A percentile compares a stretch with the other conserved stretches of the same genome.
Conservation (phyloP, 2,797 vertebrate genomes). For the Epinephelus malabaricus region DNA sequence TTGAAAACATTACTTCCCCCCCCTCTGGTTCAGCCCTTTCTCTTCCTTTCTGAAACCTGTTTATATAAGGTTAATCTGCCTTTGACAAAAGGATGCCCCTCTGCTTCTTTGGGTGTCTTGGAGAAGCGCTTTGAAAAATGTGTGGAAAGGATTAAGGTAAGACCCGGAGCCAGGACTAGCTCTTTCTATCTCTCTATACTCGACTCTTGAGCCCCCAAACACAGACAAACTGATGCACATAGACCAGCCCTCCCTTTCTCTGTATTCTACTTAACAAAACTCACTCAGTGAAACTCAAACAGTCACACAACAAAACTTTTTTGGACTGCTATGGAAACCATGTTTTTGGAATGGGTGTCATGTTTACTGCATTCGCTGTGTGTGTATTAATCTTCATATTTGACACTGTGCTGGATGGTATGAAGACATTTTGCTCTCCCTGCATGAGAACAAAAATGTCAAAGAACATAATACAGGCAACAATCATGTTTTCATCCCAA, state of each 20-base stretch:
- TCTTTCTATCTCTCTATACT: slow-evolving; percentile 68
- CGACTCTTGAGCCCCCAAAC: slow-evolving; percentile 66
- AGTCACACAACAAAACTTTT: slow-evolving; percentile 62
- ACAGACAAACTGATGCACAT: slow-evolving; percentile 58
- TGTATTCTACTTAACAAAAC: slow-evolving; percentile 57
- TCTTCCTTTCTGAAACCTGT: slow-evolving; percentile 70
- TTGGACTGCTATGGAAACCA: slow-evolving; percentile 16
- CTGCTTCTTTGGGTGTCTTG: slow-evolving; percentile 70
- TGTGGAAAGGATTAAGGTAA: slow-evolving; percentile 83
- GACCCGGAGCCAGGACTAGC: slow-evolving; percentile 71
- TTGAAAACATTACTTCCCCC: slow-evolving; percentile 48
- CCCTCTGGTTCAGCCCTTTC: slow-evolving; percentile 54
- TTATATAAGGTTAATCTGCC: slow-evolving; percentile 82
- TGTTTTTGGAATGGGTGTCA: slow-evolving; percentile 1
- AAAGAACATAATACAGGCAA: neutral
- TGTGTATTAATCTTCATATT: neutral
- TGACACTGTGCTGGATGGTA: neutral
- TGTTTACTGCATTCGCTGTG: slow-evolving; percentile 1
- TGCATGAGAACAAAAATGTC: too few relatives aligned
- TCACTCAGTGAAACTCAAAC: slow-evolving; percentile 51
- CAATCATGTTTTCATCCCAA: neutral
- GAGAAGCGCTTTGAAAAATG: slow-evolving; percentile 77
- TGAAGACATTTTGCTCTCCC: too few relatives aligned
- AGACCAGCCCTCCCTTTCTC: slow-evolving; percentile 33
- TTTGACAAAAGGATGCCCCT: slow-evolving; percentile 78